These are phyloP conservation scores for Drosophila diplacantha DNA, from an alignment of 2,888 invertebrate genomes.

Conservation along the genomic window DNA sequence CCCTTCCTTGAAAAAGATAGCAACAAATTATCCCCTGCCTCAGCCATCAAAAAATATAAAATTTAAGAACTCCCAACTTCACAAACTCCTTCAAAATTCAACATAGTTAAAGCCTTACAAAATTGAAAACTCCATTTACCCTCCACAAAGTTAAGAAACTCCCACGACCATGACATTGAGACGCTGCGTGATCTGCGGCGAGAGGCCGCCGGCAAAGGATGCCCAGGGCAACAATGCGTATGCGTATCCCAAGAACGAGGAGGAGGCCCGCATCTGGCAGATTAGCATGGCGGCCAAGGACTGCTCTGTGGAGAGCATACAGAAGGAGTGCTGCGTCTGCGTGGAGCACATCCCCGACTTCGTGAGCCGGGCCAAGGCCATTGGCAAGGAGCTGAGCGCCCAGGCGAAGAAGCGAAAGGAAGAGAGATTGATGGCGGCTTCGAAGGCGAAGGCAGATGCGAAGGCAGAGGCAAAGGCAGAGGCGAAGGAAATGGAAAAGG, in stretches of 20 bases:
- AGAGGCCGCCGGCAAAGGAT: slow-evolving; percentile 10
- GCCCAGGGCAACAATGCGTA: slow-evolving; percentile 24
- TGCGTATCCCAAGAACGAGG: slow-evolving; percentile 51
- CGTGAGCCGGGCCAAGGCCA: slow-evolving; percentile 42
- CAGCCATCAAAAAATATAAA: slow-evolving; percentile 2
- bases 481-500: background rate
- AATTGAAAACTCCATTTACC: background rate
- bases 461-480: too few relatives aligned
- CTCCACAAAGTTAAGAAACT: background rate
- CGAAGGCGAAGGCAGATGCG: background rate
- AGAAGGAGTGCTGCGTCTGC: slow-evolving; percentile 55
- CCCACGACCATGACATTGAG: slow-evolving; percentile 18
- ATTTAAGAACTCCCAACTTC: background rate
- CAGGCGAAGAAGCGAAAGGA: background rate
- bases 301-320: slow-evolving; percentile 41
- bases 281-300: slow-evolving; percentile 50
- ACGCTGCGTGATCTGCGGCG: slow-evolving; percentile 60
- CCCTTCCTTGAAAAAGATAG: too few relatives aligned
- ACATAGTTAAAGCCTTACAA: background rate
- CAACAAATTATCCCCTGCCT: slow-evolving; percentile 1
- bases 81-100: slow-evolving; percentile 12
- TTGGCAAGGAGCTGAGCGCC: slow-evolving; percentile 10
- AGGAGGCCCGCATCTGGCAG: slow-evolving; percentile 61
- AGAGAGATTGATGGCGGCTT: background rate
- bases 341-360: slow-evolving; percentile 60